These are phyloP conservation scores for Halichoerus grypus DNA, from an alignment of 2,113 vertebrate species.

Conservation along the genomic window DNA sequence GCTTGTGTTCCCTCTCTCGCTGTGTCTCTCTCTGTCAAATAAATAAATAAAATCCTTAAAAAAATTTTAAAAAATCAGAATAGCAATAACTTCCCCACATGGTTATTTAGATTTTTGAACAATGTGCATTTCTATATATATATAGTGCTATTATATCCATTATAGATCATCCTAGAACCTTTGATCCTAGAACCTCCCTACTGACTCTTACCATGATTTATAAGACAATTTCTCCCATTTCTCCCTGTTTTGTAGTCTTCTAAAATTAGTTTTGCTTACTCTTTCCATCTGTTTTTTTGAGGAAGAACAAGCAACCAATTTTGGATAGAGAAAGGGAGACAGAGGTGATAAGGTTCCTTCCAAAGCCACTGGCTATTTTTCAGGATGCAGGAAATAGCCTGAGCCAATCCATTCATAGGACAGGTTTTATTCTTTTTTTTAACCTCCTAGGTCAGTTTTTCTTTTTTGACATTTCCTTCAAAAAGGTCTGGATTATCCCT, in stretches of 20 bases:
- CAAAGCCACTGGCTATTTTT: not conserved
- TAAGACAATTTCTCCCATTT: not conserved
- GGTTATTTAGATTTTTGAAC: not conserved
- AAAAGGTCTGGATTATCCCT: not conserved
- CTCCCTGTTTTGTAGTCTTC: not conserved
- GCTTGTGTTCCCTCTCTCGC: too few relatives aligned
- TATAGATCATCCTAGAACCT: not conserved
- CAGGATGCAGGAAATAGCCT: not conserved
- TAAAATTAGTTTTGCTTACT: not conserved
- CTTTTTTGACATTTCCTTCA: constrained; percentile 16
- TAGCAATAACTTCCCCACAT: not conserved
- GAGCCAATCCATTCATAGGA: not conserved
- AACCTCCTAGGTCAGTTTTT: not conserved
- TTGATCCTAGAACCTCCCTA: not conserved
- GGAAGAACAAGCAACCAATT: not conserved
- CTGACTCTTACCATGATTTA: not conserved
- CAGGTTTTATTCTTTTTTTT: not conserved
- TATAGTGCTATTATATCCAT: not conserved
- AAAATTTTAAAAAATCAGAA: not conserved
- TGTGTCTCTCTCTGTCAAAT: too few relatives aligned
- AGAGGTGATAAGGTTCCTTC: not conserved
- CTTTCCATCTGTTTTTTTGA: not conserved
- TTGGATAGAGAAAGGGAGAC: not conserved
- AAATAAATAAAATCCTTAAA: not conserved
- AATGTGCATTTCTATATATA: not conserved